Base-by-base conservation (phyloP, 2,797 vertebrate species). In the Leptoclinus maculatus region DNA sequence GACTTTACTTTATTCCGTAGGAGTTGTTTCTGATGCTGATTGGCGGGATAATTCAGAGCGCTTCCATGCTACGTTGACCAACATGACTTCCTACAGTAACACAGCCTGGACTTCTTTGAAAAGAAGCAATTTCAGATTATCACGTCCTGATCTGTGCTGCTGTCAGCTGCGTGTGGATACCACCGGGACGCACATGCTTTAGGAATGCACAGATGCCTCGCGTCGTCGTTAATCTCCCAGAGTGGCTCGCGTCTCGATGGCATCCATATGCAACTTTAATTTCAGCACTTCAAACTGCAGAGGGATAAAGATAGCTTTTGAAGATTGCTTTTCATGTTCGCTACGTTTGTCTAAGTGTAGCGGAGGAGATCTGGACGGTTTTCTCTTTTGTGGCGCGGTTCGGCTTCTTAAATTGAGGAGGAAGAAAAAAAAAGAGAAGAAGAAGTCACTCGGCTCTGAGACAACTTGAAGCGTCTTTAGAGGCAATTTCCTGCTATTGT, bases 51-150 rank as follows among this genome's bases (percentile, higher is more conserved):
- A 89, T 85, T 88, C 70, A 32, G 12, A 65, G 66, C 51, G 66
- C 56, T 41, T 79, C 58, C 64, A 14, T 39, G 51, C 39, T 36
- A 54, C 56, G 2, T 21, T 47, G 85, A 83, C 89, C 85, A 25
- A 57, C 21, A 10, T 29, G 75, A 83, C 11, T 76, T 43, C 27
- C 56, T 8, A 11, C 73, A 54, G 68, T 69, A 78, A 70, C 76
- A 70, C 72, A 6, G 63, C 16, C 62, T 19, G 89, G 88, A 86
- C 82, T 87, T 86, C 84, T 92, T 68, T 89, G 87, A 93, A 94
- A 94, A 87, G 80, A 90, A 79, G 78, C 87, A 81, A 91, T 92
- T 91, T 92, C 70, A 89, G 90, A 92, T 94, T 88, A 94, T 92
- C 86, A 43, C 19, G 82, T 53, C 63, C 69, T 69, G 85, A 92